Percentiles rank a stretch among this genome's conserved stretches.
Evolutionary conservation across 1,140 invertebrate species (phyloP).

Genomic region (Lepidotrigona ventralis): DNA sequence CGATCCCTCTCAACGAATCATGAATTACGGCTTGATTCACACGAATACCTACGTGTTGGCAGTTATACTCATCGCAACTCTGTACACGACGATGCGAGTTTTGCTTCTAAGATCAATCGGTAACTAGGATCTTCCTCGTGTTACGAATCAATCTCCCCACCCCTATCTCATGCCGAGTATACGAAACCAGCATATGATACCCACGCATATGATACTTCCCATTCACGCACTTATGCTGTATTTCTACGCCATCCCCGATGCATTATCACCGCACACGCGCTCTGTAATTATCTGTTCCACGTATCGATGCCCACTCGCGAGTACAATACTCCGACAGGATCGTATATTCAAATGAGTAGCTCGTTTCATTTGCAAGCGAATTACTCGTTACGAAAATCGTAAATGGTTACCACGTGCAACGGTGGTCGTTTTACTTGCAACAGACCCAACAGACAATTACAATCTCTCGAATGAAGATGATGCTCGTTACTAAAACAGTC

Average conservation of each 20-base stretch:
- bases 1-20: too few species aligned
- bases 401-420: neutral
- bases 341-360: constrained; percentile 16
- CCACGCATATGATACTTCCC: neutral
- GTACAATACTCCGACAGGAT: neutral
- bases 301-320: too few species aligned
- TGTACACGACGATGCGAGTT: neutral
- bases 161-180: too few species aligned
- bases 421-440: neutral
- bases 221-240: neutral
- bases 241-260: neutral
- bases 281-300: constrained; percentile 17
- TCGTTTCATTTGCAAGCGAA: constrained; percentile 31
- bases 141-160: neutral
- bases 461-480: neutral
- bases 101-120: neutral
- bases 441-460: neutral
- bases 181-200: neutral
- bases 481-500: too few species aligned
- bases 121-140: neutral
- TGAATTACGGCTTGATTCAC: too few species aligned
- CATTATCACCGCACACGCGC: constrained; percentile 4
- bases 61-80: neutral
- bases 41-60: too few species aligned
- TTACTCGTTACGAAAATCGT: constrained; percentile 12